phyloP scores from a whole-genome alignment of 2,888 invertebrate genomes.

The Idaea straminata region DNA sequence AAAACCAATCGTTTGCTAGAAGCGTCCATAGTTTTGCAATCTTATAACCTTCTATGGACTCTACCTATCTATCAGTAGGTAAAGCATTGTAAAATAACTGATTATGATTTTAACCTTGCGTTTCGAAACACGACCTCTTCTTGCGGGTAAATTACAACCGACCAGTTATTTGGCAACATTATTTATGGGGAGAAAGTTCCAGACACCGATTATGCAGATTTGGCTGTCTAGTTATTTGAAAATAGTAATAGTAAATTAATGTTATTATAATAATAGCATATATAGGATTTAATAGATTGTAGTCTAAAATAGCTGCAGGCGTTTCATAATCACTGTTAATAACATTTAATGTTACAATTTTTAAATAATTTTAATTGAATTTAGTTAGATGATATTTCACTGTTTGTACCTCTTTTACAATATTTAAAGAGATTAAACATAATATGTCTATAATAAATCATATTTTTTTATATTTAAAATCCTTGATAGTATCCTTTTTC shows the following conservation, averaged over 20 bases:
- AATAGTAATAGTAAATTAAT: neutral
- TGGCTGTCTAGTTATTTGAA: neutral
- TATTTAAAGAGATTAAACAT: too few relatives aligned
- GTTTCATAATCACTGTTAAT: neutral
- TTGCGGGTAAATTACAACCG: neutral
- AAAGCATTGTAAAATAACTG: neutral
- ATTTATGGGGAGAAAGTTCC: neutral
- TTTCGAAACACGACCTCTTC: neutral
- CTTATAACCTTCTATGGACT: neutral
- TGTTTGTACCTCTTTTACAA: neutral
- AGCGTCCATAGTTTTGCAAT: neutral
- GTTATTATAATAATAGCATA: neutral
- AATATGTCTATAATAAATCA: too few relatives aligned
- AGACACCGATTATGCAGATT: neutral
- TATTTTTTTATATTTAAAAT: too few relatives aligned
- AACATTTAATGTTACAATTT: neutral
- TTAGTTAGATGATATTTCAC: neutral
- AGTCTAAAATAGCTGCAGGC: neutral
- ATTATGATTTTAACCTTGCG: neutral
- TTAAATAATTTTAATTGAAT: neutral
- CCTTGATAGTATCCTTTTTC: too few relatives aligned
- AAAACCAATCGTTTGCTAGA: neutral
- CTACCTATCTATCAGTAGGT: neutral
- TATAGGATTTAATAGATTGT: neutral
- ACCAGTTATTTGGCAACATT: neutral